These are phyloP conservation scores for Bombus superbus DNA, from an alignment of 1,140 invertebrate species.

Conservation along the genomic window DNA sequence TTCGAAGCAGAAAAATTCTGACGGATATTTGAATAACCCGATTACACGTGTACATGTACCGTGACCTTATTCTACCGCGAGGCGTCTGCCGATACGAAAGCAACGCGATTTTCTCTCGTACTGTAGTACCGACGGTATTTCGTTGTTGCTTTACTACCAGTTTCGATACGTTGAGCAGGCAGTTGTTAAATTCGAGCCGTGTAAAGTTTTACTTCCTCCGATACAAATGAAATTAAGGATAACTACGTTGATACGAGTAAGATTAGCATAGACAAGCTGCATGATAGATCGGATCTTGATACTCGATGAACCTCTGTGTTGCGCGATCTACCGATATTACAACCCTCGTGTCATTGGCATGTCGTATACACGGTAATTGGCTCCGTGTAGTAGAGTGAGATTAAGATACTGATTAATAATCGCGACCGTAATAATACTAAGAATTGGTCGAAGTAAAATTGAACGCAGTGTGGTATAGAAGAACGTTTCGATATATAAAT, in stretches of 20 bases:
- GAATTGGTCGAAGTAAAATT: neutral
- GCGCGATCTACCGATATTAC: neutral
- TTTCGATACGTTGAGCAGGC: neutral
- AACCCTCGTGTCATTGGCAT: neutral
- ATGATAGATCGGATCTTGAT: neutral
- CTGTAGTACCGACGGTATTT: too few species aligned
- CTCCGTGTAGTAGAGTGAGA: neutral
- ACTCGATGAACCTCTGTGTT: neutral
- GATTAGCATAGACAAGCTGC: neutral
- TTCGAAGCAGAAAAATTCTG: constrained; percentile 40
- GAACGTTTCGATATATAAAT: neutral
- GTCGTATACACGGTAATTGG: neutral
- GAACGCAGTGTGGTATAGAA: neutral
- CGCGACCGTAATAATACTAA: neutral
- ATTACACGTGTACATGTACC: constrained; percentile 8
- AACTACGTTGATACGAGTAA: neutral
- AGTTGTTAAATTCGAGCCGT: neutral
- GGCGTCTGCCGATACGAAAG: neutral
- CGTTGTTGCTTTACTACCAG: neutral
- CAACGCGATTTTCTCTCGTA: neutral
- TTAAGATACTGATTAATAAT: neutral
- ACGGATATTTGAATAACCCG: constrained; percentile 44
- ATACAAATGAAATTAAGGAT: too few species aligned
- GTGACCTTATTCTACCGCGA: neutral
- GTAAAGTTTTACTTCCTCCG: neutral